phyloP scores from a whole-genome alignment of 2,888 invertebrate species.

The Maniola hyperantus region DNA sequence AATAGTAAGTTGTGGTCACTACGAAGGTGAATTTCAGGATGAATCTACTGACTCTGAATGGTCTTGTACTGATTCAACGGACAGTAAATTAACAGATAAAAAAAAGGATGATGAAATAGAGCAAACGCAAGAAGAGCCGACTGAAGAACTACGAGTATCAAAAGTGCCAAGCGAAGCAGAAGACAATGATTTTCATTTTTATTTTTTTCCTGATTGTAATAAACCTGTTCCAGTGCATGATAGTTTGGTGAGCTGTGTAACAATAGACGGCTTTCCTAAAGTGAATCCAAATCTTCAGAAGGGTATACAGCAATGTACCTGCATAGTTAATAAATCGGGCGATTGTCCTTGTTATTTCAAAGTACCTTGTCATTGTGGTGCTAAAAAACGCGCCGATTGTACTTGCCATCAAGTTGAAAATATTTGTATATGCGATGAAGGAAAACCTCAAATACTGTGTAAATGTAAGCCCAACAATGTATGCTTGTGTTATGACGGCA shows the following conservation, averaged over 20 bases:
- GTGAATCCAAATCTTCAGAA: slow-evolving; percentile 53
- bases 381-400: slow-evolving; percentile 57
- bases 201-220: slow-evolving; percentile 72
- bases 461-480: slow-evolving; percentile 56
- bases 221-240: slow-evolving; percentile 51
- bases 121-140: slow-evolving; percentile 48
- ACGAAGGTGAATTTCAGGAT: slow-evolving; percentile 55
- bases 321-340: slow-evolving; percentile 54
- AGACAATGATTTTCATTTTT: slow-evolving; percentile 68
- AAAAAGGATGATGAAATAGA: slow-evolving; percentile 49
- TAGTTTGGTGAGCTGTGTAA: slow-evolving; percentile 61
- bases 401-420: slow-evolving; percentile 55
- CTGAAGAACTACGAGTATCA: slow-evolving; percentile 40
- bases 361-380: slow-evolving; percentile 67
- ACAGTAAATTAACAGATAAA: slow-evolving; percentile 50
- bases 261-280: slow-evolving; percentile 66
- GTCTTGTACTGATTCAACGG: slow-evolving; percentile 59
- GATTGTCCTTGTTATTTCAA: slow-evolving; percentile 60
- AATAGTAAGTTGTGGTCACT: slow-evolving; percentile 77
- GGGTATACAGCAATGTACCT: slow-evolving; percentile 53
- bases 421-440: slow-evolving; percentile 64
- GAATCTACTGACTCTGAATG: slow-evolving; percentile 70
- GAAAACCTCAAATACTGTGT: slow-evolving; percentile 54
- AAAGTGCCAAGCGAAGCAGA: slow-evolving; percentile 51
- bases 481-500: slow-evolving; percentile 61